Evolutionary conservation across 2,888 invertebrate genomes (phyloP).

Genomic region (Cenopis cana): DNA sequence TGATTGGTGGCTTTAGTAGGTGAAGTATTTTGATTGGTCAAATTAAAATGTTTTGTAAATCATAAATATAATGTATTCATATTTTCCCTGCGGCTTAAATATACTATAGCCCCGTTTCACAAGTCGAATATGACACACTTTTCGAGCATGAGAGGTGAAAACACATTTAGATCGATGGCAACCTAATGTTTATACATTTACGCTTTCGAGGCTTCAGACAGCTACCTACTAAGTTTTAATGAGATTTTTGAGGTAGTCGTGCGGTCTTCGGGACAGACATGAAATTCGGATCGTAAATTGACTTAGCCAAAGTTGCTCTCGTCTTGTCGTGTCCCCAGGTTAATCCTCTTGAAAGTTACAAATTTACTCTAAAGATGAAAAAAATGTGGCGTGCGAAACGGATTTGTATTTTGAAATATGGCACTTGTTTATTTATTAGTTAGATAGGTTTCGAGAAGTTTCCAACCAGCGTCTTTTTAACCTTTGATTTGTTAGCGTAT

Average conservation of each 20-base stretch:
- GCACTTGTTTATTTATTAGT: conserved; percentile 48
- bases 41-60: too few species aligned
- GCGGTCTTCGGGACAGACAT: conserved; percentile 55
- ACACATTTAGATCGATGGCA: conserved; percentile 3
- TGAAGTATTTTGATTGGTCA: too few species aligned
- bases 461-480: background rate
- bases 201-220: conserved; percentile 54
- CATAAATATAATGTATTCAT: too few species aligned
- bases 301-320: conserved; percentile 66
- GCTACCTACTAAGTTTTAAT: conserved; percentile 68
- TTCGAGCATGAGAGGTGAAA: too few species aligned
- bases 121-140: too few species aligned
- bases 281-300: conserved; percentile 67
- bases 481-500: background rate
- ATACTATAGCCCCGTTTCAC: too few species aligned
- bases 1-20: too few species aligned
- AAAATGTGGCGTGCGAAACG: conserved; percentile 45
- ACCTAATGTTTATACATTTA: conserved; percentile 27
- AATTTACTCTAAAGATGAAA: conserved; percentile 53
- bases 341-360: conserved; percentile 57
- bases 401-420: conserved; percentile 46
- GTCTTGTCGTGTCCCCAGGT: conserved; percentile 49
- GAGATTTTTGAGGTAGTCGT: conserved; percentile 70
- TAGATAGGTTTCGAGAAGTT: conserved; percentile 26
- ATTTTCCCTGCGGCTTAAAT: too few species aligned